Conservation (phyloP, 1,140 invertebrate species). For the Ganaspis sp. region DNA sequence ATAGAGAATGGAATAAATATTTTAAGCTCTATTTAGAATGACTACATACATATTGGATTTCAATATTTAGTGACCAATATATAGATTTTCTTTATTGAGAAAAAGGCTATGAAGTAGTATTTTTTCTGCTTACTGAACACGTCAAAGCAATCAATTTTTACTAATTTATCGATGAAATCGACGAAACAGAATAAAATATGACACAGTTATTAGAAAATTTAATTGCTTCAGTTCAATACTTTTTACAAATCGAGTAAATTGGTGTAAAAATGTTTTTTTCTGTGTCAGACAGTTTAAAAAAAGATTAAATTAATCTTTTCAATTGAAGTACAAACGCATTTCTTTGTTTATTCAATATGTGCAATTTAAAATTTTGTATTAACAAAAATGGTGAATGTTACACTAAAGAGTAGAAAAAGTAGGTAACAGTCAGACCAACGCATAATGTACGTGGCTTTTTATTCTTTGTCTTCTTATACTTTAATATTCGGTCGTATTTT, state of each 20-base stretch:
- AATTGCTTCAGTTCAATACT: neutral
- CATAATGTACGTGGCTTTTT: too few species aligned
- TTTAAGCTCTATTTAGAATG: neutral
- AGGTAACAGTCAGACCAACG: too few species aligned
- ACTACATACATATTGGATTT: neutral
- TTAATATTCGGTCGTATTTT: too few species aligned
- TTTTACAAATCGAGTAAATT: neutral
- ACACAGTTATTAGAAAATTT: conserved; percentile 4
- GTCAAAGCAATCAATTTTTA: neutral
- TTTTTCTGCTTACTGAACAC: neutral
- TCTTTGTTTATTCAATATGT: too few species aligned
- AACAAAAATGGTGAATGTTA: too few species aligned
- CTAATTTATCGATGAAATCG: neutral
- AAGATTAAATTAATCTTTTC: too few species aligned
- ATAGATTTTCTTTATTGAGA: neutral
- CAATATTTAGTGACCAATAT: neutral
- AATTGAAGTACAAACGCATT: too few species aligned
- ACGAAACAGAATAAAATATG: neutral
- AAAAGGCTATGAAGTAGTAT: neutral
- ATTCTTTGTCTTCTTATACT: too few species aligned
- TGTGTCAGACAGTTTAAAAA: too few species aligned
- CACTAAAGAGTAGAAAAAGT: too few species aligned
- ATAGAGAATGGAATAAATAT: neutral
- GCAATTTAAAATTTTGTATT: too few species aligned
- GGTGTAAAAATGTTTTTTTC: neutral